These are phyloP conservation scores for Melinaea menophilus DNA, from an alignment of 2,888 invertebrate genomes.

Conservation along the genomic window DNA sequence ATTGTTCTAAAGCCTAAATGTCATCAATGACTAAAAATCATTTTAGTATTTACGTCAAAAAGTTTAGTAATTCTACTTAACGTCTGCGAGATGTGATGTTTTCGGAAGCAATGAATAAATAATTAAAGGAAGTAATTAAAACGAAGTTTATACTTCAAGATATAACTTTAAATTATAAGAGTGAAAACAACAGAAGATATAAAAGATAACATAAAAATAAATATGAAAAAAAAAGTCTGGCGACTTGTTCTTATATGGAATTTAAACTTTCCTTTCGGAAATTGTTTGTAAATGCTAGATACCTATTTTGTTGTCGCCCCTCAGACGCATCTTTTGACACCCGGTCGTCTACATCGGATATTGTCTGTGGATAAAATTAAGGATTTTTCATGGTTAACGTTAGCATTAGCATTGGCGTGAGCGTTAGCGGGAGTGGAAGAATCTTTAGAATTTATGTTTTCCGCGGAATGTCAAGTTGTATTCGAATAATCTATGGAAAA, in stretches of 20 bases:
- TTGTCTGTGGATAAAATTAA: too few species aligned
- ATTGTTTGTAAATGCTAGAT: too few species aligned
- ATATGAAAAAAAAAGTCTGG: too few species aligned
- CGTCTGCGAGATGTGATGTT: constrained; percentile 4
- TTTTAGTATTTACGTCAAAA: not conserved
- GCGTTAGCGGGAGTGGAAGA: not conserved
- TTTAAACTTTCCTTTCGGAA: too few species aligned
- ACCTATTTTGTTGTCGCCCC: too few species aligned
- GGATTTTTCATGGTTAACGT: too few species aligned
- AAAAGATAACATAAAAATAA: constrained; percentile 15
- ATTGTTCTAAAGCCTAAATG: too few species aligned
- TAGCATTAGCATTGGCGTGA: too few species aligned
- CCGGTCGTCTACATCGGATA: too few species aligned
- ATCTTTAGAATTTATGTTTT: constrained; percentile 26
- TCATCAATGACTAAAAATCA: too few species aligned
- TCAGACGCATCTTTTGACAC: too few species aligned
- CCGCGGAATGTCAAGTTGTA: not conserved
- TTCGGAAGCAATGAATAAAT: constrained; percentile 10
- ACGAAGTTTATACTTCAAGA: constrained; percentile 16
- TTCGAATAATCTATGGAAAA: not conserved
- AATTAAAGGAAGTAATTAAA: constrained; percentile 19
- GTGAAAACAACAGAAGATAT: constrained; percentile 20
- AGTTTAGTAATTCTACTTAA: constrained; percentile 1
- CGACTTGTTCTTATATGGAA: too few species aligned
- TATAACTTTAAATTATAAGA: constrained; percentile 23